phyloP scores from a whole-genome alignment of 2,888 invertebrate species.

The Lithophane leautieri region DNA sequence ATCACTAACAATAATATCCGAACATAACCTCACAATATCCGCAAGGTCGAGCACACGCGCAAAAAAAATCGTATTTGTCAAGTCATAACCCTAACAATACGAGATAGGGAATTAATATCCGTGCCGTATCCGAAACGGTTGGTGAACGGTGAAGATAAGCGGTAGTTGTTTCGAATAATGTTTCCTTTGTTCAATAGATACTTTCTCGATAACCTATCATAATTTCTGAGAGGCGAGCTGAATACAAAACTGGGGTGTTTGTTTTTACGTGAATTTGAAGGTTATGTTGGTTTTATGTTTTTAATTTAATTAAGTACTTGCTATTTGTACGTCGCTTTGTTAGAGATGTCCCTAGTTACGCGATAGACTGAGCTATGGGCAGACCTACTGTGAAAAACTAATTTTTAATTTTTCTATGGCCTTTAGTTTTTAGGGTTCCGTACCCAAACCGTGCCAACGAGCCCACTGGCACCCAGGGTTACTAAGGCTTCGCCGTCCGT shows the following conservation, averaged over 20 bases:
- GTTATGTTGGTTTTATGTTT: slow-evolving; percentile 10
- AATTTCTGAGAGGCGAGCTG: slow-evolving; percentile 54
- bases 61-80: slow-evolving; percentile 53
- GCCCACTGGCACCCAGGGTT: too few species aligned
- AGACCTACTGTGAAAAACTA: not conserved
- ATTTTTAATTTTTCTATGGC: too few species aligned
- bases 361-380: not conserved
- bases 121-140: slow-evolving; percentile 57
- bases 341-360: not conserved
- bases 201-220: slow-evolving; percentile 64
- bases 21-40: slow-evolving; percentile 32
- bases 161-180: slow-evolving; percentile 52
- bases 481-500: too few species aligned
- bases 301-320: slow-evolving; percentile 8
- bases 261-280: slow-evolving; percentile 40
- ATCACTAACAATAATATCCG: slow-evolving; percentile 15
- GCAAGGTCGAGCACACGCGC: slow-evolving; percentile 11
- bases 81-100: slow-evolving; percentile 64
- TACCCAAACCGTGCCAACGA: too few species aligned
- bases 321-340: too few species aligned
- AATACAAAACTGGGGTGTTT: slow-evolving; percentile 51
- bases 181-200: slow-evolving; percentile 61
- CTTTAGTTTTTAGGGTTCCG: not conserved
- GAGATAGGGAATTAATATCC: slow-evolving; percentile 66
- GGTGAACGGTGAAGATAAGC: slow-evolving; percentile 65